phyloP scores from a whole-genome alignment of 2,888 invertebrate genomes.

The Cyclophora albipunctata region DNA sequence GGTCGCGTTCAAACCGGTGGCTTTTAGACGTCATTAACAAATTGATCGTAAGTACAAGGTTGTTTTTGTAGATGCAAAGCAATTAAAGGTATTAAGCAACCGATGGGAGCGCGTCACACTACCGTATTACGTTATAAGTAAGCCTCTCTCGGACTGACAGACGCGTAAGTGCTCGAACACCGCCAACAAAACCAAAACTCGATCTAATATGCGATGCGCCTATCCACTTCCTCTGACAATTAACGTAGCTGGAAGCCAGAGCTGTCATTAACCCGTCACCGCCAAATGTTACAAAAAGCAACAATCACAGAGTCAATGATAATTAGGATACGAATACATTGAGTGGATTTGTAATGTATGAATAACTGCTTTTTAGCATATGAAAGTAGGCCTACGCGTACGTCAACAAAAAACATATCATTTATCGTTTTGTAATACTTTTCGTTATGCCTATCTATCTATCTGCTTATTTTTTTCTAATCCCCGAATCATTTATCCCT shows the following conservation, averaged over 20 bases:
- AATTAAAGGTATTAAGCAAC: slow-evolving; percentile 64
- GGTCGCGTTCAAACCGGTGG: slow-evolving; percentile 18
- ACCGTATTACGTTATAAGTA: slow-evolving; percentile 73
- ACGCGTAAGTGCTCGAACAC: slow-evolving; percentile 54
- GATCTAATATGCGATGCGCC: slow-evolving; percentile 63
- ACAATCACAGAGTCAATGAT: slow-evolving; percentile 60
- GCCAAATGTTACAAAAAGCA: slow-evolving; percentile 67
- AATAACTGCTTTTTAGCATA: too few relatives aligned
- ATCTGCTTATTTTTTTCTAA: too few relatives aligned
- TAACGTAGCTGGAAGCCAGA: slow-evolving; percentile 68
- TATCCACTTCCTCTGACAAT: slow-evolving; percentile 67
- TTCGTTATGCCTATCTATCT: too few relatives aligned
- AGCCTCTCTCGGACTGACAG: slow-evolving; percentile 60
- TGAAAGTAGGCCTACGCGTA: too few relatives aligned
- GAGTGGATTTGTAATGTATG: too few relatives aligned
- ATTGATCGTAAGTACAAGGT: slow-evolving; percentile 25
- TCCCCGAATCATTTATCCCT: slow-evolving; percentile 18
- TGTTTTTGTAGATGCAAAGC: slow-evolving; percentile 37
- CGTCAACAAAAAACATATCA: too few relatives aligned
- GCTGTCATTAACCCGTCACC: slow-evolving; percentile 71
- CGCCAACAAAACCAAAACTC: slow-evolving; percentile 56
- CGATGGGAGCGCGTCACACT: slow-evolving; percentile 58
- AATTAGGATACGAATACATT: slow-evolving; percentile 60
- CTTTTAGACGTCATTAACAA: slow-evolving; percentile 24
- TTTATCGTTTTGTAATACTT: too few relatives aligned